phyloP scores from a whole-genome alignment of 2,797 vertebrate genomes.

The Cheirogaleus major region DNA sequence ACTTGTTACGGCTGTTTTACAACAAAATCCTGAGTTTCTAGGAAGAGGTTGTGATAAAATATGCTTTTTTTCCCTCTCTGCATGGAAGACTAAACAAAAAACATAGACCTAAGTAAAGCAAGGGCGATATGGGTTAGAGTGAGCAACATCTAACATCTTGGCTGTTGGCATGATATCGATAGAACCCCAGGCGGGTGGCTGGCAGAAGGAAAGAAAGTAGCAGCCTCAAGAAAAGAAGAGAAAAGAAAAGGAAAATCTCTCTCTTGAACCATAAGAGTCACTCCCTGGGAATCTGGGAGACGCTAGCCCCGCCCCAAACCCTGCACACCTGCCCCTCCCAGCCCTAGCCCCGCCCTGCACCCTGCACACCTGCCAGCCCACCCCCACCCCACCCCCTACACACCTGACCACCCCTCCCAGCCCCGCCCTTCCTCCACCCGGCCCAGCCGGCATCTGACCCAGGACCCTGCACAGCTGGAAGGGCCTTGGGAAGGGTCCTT shows the following conservation, averaged over 20 bases:
- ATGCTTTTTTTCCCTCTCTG: background rate
- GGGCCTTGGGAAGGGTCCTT: background rate
- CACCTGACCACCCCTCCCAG: no score
- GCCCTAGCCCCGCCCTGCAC: no score
- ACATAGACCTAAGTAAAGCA: background rate
- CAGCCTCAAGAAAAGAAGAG: no score
- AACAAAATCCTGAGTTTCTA: background rate
- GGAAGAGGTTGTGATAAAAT: background rate
- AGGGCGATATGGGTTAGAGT: fast-evolving
- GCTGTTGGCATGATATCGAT: fast-evolving
- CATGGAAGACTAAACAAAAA: background rate
- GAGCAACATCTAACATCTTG: fast-evolving
- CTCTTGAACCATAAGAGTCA: fast-evolving
- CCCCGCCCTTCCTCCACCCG: background rate
- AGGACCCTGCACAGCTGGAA: background rate
- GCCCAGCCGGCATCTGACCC: background rate
- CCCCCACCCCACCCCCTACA: no score
- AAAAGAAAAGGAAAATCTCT: no score
- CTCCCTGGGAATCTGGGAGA: background rate
- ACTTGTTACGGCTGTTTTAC: background rate
- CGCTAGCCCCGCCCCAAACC: no score
- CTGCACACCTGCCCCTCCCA: no score
- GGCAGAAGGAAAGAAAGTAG: no score
- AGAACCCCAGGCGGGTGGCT: fast-evolving
- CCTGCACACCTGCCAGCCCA: no score